These are phyloP conservation scores for Tupaia chinensis DNA, from an alignment of 2,113 vertebrate species.

Conservation along the genomic window DNA sequence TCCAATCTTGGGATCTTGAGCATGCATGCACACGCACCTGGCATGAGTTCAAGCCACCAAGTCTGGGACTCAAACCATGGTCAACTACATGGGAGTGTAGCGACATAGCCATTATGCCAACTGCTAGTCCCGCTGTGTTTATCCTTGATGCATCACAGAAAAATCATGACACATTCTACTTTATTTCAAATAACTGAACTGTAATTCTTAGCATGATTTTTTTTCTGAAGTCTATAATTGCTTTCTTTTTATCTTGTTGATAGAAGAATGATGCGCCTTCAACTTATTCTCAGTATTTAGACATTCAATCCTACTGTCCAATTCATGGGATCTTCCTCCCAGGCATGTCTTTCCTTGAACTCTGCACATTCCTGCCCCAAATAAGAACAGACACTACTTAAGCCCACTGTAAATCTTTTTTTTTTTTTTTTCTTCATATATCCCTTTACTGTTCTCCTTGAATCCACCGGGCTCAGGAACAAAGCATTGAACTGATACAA, in stretches of 20 bases:
- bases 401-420: not conserved
- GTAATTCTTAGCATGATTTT: not conserved
- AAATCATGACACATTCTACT: not conserved
- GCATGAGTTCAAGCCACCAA: no score
- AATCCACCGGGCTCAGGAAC: no score
- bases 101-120: no score
- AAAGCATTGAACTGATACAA: no score
- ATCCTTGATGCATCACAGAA: not conserved
- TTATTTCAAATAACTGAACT: not conserved
- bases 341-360: not conserved
- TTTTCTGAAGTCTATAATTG: not conserved
- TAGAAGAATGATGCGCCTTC: not conserved
- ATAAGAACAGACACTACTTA: not conserved
- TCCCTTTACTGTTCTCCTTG: not conserved
- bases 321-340: not conserved
- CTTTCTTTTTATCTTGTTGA: slow-evolving; percentile 1
- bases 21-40: no score
- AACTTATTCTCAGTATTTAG: not conserved
- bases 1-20: no score
- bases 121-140: not conserved
- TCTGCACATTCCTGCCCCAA: not conserved
- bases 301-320: not conserved
- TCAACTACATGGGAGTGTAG: no score
- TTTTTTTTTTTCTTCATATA: not conserved
- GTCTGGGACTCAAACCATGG: no score